phyloP scores from a whole-genome alignment of 2,888 invertebrate genomes.

The Himalopsyche kuldschensis region DNA sequence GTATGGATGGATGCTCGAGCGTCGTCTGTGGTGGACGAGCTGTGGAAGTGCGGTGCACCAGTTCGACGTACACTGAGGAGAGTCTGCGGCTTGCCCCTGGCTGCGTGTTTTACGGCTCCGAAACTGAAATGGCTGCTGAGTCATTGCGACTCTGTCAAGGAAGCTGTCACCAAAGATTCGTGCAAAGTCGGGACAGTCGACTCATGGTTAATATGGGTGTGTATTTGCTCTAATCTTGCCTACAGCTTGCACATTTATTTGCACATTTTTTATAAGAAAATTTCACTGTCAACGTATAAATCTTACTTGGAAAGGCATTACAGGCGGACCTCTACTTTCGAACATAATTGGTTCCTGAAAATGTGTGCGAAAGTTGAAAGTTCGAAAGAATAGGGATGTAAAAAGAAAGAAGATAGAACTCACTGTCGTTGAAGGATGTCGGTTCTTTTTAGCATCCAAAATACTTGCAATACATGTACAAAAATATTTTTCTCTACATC shows the following conservation, averaged over 20 bases:
- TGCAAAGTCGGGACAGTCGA: conserved; percentile 91
- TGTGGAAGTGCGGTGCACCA: conserved; percentile 45
- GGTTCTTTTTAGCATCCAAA: no score
- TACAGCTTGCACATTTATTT: not conserved
- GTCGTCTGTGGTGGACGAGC: conserved; percentile 76
- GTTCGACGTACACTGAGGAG: conserved; percentile 44
- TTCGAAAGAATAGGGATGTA: no score
- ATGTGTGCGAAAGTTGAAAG: no score
- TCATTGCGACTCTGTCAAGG: conserved; percentile 74
- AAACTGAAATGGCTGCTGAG: conserved; percentile 93
- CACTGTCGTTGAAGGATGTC: no score
- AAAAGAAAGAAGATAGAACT: no score
- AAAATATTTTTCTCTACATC: no score
- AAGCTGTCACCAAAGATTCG: conserved; percentile 68
- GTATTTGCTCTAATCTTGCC: not conserved
- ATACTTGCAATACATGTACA: no score
- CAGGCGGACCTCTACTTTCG: no score
- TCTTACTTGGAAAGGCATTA: no score
- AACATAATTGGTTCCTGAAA: no score
- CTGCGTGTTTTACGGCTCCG: conserved; percentile 94
- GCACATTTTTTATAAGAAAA: no score
- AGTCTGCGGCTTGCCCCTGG: conserved; percentile 87
- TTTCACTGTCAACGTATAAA: no score
- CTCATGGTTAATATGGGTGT: conserved; percentile 93
- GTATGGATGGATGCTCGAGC: conserved; percentile 95